A percentile compares a stretch with the other conserved stretches of the same genome.
phyloP scores from a whole-genome alignment of 1,140 invertebrate genomes.

The Chlorops oryzae region DNA sequence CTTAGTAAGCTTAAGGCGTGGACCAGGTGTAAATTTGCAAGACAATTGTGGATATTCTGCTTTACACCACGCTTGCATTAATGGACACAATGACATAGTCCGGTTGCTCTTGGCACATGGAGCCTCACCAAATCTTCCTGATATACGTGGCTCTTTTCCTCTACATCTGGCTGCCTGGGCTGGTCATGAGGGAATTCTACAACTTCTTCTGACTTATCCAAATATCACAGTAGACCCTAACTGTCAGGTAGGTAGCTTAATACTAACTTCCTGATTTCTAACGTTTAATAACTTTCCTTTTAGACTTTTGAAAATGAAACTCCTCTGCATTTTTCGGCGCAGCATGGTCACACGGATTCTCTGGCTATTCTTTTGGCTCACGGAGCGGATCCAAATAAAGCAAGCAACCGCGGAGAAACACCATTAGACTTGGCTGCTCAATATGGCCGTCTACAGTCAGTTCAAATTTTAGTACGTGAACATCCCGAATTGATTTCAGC shows the following conservation, averaged over 20 bases:
- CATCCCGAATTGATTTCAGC: conserved; percentile 72
- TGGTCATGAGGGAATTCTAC: conserved; percentile 76
- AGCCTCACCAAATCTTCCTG: conserved; percentile 81
- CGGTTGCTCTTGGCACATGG: conserved; percentile 77
- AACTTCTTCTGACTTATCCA: conserved; percentile 67
- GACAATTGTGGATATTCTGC: conserved; percentile 92
- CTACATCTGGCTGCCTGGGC: conserved; percentile 87
- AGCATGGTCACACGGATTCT: conserved; percentile 89
- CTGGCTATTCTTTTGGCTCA: conserved; percentile 78
- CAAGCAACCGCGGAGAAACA: conserved; percentile 84
- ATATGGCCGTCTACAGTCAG: conserved; percentile 78
- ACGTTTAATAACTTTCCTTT: too few species aligned
- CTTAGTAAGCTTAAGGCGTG: conserved; percentile 80
- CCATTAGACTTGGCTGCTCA: conserved; percentile 91
- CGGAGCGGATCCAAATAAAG: conserved; percentile 82
- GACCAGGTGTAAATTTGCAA: conserved; percentile 85
- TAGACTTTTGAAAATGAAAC: conserved; percentile 92
- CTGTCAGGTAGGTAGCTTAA: conserved; percentile 58
- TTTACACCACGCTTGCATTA: conserved; percentile 88
- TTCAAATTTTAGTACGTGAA: conserved; percentile 74
- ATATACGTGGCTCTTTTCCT: conserved; percentile 77
- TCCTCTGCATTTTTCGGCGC: conserved; percentile 86
- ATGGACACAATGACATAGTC: conserved; percentile 92
- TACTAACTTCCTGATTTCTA: conserved; percentile 8
- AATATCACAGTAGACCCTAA: conserved; percentile 74